These are phyloP conservation scores for Heliopora coerulea DNA, from an alignment of 92 coral and sea anemone species.

Conservation along the genomic window DNA sequence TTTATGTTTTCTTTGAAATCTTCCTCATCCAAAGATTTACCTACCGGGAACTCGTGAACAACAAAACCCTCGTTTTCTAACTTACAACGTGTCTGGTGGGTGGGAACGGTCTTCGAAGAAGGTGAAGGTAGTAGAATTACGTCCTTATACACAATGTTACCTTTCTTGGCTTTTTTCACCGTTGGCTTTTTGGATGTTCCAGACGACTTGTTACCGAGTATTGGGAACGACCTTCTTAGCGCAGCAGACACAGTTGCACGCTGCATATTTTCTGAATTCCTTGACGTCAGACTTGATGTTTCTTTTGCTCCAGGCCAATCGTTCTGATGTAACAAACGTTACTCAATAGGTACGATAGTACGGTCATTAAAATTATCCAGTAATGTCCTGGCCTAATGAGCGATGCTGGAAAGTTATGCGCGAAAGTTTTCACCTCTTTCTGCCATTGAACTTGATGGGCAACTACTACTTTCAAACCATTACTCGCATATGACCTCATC, in stretches of 20 bases:
- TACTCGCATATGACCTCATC: no score
- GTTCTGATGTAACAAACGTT: slow-evolving; percentile 34
- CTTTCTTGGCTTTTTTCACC: slow-evolving; percentile 40
- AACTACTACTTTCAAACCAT: no score
- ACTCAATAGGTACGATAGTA: slow-evolving; percentile 43
- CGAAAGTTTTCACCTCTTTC: slow-evolving; percentile 36
- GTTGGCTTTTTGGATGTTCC: slow-evolving; percentile 47
- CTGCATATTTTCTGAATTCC: slow-evolving; percentile 7
- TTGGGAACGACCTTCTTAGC: slow-evolving; percentile 55
- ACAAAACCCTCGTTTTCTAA: slow-evolving; percentile 52
- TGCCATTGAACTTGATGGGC: no score
- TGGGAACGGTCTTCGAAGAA: slow-evolving; percentile 49
- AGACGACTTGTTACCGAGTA: slow-evolving; percentile 36
- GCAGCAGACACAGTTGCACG: slow-evolving; percentile 42
- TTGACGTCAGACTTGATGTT: slow-evolving; percentile 30
- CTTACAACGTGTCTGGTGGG: slow-evolving; percentile 54
- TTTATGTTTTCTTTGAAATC: slow-evolving; percentile 43
- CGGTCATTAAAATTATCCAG: slow-evolving; percentile 42
- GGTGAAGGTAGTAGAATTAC: slow-evolving; percentile 52
- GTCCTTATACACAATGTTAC: slow-evolving; percentile 44
- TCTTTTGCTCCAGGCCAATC: slow-evolving; percentile 13
- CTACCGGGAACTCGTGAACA: slow-evolving; percentile 48
- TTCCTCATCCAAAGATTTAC: slow-evolving; percentile 47
- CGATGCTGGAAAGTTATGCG: slow-evolving; percentile 50
- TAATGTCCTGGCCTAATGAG: slow-evolving; percentile 52